These are phyloP conservation scores for Cydia strobilella DNA, from an alignment of 1,140 invertebrate genomes.

Conservation along the genomic window DNA sequence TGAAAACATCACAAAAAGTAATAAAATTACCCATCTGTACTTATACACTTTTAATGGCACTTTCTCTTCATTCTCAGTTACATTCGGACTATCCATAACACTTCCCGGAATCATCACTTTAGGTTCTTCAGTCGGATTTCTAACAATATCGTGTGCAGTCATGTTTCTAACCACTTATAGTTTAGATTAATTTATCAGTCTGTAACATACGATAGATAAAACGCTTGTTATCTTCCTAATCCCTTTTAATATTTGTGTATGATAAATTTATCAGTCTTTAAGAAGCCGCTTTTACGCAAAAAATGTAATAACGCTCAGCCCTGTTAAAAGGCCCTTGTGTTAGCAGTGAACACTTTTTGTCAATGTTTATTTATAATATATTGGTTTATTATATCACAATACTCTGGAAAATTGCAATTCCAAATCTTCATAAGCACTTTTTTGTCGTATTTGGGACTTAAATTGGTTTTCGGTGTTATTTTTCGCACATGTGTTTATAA, in stretches of 20 bases:
- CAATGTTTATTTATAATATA: conserved; percentile 8
- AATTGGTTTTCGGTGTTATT: background rate
- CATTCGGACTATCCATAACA: conserved; percentile 55
- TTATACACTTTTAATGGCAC: conserved; percentile 80
- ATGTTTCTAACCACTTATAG: background rate
- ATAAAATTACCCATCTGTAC: conserved; percentile 91
- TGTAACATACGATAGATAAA: conserved; percentile 1
- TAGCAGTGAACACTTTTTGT: conserved; percentile 8
- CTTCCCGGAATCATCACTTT: conserved; percentile 51
- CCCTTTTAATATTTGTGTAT: background rate
- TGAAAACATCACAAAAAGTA: conserved; percentile 93
- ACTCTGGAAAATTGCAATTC: background rate
- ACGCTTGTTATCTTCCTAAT: background rate
- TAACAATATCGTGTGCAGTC: background rate
- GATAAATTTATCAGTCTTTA: background rate
- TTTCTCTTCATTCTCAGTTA: conserved; percentile 37
- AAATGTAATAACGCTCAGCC: background rate
- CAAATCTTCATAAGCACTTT: background rate
- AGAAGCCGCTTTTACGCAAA: background rate
- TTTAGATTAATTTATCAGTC: conserved; percentile 1
- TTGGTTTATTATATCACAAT: conserved; percentile 9
- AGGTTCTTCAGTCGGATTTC: conserved; percentile 33
- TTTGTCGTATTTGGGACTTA: background rate
- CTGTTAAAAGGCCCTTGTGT: background rate
- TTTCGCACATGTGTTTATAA: conserved; percentile 11